Evolutionary conservation across 2,113 vertebrate genomes (phyloP), one percentile per base, ranked within the genome.

Genomic region (Trichomycterus rosablanca): DNA sequence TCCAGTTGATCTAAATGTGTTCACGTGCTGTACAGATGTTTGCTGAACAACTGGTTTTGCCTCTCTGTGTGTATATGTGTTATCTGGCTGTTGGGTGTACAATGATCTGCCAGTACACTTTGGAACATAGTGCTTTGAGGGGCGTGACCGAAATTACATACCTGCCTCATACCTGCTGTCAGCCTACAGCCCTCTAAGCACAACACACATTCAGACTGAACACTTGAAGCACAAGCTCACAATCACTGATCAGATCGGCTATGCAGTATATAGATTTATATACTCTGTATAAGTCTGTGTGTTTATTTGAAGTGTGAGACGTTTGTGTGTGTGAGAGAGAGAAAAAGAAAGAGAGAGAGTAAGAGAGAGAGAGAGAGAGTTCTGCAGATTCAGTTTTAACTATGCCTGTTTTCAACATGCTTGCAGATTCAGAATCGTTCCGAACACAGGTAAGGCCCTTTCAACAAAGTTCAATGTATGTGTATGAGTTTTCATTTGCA

Each of bases 401-500:
- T 73, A 93, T 91, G 87, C 90, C 85, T 23, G 83, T 89, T 81
- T 91, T 89, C 75, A 86, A 88, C 63, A 88, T 87, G 68, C 78
- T 97, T 97, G 91, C 93, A 97, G 94, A 96, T 75, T 83, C 87
- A 1, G 85, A 86, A 62, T 89, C 80, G 67, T 69, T 87, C 81
- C 92, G 88, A 81, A 74, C 85, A 0, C 90, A 92, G 93, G 95
- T 97, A 89, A 96, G 94, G 73, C 26, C 69, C 55, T 18, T 11
- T 76, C 80, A 74, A 81, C 75, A 73, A 80, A 78, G 75, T 78
- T 78, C 1, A 39, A 14, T 66, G 10, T 28, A 14, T 57, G 11
- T 50, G 15, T 49, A 37, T 55, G 19, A 34, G 28, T 67, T 34
- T 35, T 19, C 59, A 28, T 30, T 12, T 39, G 23, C 10, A 15